Evolutionary conservation across 2,113 vertebrate species (phyloP).

Genomic region (Rhizomys pruinosus): DNA sequence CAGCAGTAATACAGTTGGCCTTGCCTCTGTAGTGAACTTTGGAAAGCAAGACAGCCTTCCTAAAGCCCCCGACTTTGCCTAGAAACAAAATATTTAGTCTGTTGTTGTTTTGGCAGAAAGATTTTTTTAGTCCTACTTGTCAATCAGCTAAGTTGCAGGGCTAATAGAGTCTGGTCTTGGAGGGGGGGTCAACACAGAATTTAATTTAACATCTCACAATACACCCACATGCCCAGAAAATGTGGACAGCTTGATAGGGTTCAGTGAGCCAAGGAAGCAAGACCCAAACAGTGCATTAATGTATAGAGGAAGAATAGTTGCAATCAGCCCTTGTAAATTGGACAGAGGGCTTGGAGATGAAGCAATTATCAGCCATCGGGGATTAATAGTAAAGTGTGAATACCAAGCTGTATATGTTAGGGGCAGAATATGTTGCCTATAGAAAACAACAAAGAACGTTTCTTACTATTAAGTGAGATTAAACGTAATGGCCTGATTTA

Average conservation of each 20-base stretch:
- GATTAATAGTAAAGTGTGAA: conserved; percentile 91
- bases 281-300: conserved; percentile 90
- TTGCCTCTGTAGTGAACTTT: conserved; percentile 47
- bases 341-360: conserved; percentile 89
- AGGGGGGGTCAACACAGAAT: conserved; percentile 85
- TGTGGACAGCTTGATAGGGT: conserved; percentile 90
- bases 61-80: conserved; percentile 76
- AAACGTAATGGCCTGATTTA: conserved; percentile 92
- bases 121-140: conserved; percentile 84
- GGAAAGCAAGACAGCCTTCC: conserved; percentile 73
- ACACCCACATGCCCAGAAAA: conserved; percentile 92
- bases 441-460: conserved; percentile 91
- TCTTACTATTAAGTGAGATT: conserved; percentile 93
- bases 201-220: conserved; percentile 91
- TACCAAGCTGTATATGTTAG: conserved; percentile 91
- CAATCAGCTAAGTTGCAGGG: conserved; percentile 86
- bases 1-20: neutral
- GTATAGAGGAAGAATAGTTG: conserved; percentile 90
- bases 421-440: conserved; percentile 92
- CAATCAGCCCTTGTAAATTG: conserved; percentile 91
- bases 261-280: conserved; percentile 90
- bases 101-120: conserved; percentile 73
- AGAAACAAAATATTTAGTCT: conserved; percentile 78
- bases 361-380: conserved; percentile 92
- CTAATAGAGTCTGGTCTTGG: conserved; percentile 89